phyloP scores from a whole-genome alignment of 1,140 invertebrate species.

The Asobara japonica region DNA sequence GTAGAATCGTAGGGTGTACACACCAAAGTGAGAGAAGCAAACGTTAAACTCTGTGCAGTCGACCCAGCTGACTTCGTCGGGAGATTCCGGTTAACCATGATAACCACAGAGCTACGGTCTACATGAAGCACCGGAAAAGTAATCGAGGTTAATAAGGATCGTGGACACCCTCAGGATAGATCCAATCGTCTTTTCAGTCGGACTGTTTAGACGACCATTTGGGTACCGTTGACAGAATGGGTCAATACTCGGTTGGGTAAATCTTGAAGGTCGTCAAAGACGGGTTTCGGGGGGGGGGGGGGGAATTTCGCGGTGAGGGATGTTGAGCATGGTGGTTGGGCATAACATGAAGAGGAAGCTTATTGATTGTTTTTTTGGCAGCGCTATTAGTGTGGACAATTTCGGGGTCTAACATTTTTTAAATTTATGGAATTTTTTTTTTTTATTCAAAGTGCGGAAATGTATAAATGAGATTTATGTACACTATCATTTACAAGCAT shows the following conservation, averaged over 20 bases:
- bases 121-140: slow-evolving; percentile 27
- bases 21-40: slow-evolving; percentile 9
- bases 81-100: slow-evolving; percentile 34
- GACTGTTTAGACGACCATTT: neutral
- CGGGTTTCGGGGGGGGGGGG: too few species aligned
- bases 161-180: neutral
- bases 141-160: slow-evolving; percentile 33
- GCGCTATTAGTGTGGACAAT: too few species aligned
- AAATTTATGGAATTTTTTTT: too few species aligned
- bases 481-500: too few species aligned
- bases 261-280: neutral
- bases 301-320: neutral
- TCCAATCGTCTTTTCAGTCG: slow-evolving; percentile 18
- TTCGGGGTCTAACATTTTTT: too few species aligned
- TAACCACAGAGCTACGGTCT: slow-evolving; percentile 32
- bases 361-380: too few species aligned
- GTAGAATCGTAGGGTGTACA: neutral
- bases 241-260: neutral
- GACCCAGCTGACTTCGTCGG: slow-evolving; percentile 24
- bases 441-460: too few species aligned
- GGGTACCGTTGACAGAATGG: neutral
- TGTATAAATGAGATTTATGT: too few species aligned
- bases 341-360: too few species aligned
- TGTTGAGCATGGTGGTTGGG: too few species aligned
- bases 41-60: slow-evolving; percentile 17